phyloP scores from a whole-genome alignment of 2,113 vertebrate genomes.

The Tiliqua scincoides region DNA sequence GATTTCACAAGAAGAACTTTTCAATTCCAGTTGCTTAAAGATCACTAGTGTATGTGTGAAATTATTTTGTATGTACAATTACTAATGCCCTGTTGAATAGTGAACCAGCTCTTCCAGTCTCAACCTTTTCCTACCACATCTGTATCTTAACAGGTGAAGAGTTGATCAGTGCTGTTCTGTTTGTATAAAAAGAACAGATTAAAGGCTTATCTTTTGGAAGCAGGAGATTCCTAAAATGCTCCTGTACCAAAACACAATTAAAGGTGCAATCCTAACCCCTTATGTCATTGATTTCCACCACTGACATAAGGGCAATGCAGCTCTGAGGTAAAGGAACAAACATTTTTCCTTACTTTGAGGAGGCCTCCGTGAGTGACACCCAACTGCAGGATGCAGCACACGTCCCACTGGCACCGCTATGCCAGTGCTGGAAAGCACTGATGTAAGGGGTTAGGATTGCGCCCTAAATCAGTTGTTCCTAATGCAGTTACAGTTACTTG shows the following conservation, averaged over 20 bases:
- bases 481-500: background rate
- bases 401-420: no score
- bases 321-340: no score
- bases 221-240: background rate
- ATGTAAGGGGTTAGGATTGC: no score
- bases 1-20: constrained; percentile 69
- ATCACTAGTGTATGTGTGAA: constrained; percentile 54
- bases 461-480: background rate
- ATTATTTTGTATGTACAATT: constrained; percentile 62
- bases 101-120: background rate
- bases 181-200: background rate
- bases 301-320: no score
- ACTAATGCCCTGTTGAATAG: constrained; percentile 50
- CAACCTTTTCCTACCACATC: background rate
- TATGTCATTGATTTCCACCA: no score
- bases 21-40: constrained; percentile 74
- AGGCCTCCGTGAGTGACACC: no score
- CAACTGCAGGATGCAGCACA: no score
- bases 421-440: no score
- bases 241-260: background rate
- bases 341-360: no score
- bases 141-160: background rate
- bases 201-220: background rate
- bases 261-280: no score
- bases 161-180: background rate